A percentile compares a stretch with the other conserved stretches of the same genome.
Evolutionary conservation across 2,797 vertebrate species (phyloP).

Genomic region (Nyctibius grandis): DNA sequence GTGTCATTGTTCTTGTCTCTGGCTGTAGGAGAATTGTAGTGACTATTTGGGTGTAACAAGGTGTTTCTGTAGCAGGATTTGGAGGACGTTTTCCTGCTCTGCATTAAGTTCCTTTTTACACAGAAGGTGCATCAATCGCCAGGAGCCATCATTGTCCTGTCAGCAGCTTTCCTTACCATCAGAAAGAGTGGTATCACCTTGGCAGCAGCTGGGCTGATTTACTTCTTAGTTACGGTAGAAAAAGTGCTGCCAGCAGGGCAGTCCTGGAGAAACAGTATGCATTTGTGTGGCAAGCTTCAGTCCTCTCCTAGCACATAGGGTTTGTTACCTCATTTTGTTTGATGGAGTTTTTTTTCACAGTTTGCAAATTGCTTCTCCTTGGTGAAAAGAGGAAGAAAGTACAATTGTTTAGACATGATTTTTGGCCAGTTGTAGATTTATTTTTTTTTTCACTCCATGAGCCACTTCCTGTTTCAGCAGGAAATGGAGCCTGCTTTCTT

Average conservation of each 20-base stretch:
- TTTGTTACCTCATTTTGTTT: background rate
- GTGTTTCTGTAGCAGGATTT: background rate
- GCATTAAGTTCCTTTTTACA: background rate
- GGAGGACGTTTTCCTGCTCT: background rate
- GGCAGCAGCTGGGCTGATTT: background rate
- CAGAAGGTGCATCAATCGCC: background rate
- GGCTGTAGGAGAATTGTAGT: background rate
- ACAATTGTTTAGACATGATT: background rate
- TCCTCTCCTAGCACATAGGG: background rate
- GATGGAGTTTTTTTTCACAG: background rate
- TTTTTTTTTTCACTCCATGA: background rate
- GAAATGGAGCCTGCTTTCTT: background rate
- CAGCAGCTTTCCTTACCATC: background rate
- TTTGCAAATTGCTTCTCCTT: background rate
- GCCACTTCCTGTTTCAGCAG: background rate
- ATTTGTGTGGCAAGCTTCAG: background rate
- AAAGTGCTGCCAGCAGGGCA: background rate
- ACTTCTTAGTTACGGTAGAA: background rate
- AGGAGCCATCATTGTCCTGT: background rate
- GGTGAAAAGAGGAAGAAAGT: background rate
- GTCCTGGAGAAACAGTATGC: background rate
- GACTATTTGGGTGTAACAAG: background rate
- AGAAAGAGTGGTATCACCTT: background rate
- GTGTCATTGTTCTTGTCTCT: background rate
- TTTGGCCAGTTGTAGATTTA: background rate